Conservation (phyloP, 2,113 vertebrate genomes). For the Mixornis gularis region DNA sequence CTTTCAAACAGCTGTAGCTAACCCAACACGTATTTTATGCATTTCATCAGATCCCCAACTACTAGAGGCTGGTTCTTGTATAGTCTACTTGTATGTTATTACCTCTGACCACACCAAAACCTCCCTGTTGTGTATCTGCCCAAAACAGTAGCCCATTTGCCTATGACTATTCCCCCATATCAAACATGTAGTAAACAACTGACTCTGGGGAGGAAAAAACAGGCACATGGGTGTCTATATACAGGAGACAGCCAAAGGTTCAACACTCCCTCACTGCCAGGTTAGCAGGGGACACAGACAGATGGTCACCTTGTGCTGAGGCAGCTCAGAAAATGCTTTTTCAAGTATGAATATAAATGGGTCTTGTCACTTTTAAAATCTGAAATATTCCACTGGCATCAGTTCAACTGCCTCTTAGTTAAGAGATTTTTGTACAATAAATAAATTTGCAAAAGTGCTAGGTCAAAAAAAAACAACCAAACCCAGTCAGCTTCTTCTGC, state of each 20-base stretch:
- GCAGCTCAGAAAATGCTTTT: constrained; percentile 24
- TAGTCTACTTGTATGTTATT: not conserved
- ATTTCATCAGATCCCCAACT: not conserved
- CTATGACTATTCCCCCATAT: not conserved
- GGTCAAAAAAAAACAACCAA: not conserved
- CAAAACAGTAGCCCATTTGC: not conserved
- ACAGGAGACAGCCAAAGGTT: not conserved
- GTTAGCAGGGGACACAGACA: not conserved
- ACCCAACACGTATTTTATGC: not conserved
- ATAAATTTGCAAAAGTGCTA: not conserved
- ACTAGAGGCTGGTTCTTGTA: not conserved
- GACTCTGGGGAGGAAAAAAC: not conserved
- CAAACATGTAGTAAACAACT: not conserved
- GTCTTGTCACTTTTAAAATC: not conserved
- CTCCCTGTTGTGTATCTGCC: not conserved
- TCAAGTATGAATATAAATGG: not conserved
- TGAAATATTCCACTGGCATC: not conserved
- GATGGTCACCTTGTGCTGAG: not conserved
- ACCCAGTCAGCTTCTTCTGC: not conserved
- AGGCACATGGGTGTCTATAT: accelerated
- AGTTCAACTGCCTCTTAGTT: constrained; percentile 16
- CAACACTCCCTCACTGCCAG: not conserved
- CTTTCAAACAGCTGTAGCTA: not conserved
- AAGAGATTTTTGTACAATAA: not conserved
- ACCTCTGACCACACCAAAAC: not conserved